phyloP scores from a whole-genome alignment of 2,888 invertebrate species.

The Temnothorax rugatulus region DNA sequence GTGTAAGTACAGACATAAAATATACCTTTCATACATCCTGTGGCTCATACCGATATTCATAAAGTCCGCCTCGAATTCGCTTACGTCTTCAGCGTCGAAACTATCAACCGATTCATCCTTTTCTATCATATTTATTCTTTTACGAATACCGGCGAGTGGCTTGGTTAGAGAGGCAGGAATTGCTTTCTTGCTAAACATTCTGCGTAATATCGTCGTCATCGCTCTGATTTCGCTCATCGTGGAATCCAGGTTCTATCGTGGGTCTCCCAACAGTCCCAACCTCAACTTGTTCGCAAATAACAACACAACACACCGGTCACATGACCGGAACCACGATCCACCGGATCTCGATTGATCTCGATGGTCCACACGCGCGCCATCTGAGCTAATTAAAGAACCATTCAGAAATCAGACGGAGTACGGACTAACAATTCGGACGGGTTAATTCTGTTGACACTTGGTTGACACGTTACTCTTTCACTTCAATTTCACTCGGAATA shows the following conservation, averaged over 20 bases:
- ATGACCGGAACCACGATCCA: no score
- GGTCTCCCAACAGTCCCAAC: not conserved
- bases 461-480: no score
- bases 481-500: no score
- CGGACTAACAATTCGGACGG: no score
- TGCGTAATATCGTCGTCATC: not conserved
- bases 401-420: no score
- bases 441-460: no score
- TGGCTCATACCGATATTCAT: slow-evolving; percentile 20
- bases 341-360: no score
- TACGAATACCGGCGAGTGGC: slow-evolving; percentile 25
- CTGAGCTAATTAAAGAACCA: no score
- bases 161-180: no score
- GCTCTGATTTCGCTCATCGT: not conserved
- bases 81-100: slow-evolving; percentile 12
- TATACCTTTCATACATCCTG: slow-evolving; percentile 26
- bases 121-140: not conserved
- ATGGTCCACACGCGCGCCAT: no score
- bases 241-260: not conserved
- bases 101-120: not conserved
- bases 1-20: not conserved
- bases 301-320: no score
- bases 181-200: slow-evolving; percentile 22
- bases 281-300: not conserved
- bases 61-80: slow-evolving; percentile 44